Conservation (phyloP, 2,113 vertebrate species). For the Anhinga rufa region DNA sequence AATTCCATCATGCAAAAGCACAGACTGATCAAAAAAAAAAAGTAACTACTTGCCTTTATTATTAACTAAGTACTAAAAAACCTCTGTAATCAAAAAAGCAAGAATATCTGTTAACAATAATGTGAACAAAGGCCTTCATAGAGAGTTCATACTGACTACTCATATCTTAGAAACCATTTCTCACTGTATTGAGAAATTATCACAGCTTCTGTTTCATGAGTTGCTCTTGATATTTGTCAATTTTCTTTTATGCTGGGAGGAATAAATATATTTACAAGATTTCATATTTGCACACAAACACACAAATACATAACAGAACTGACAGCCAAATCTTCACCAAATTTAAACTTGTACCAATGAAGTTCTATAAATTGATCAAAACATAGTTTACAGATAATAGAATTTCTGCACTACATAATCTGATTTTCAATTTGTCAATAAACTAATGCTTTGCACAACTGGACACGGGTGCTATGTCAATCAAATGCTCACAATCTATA, state of each 20-base stretch:
- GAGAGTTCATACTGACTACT: neutral
- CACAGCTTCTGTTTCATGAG: neutral
- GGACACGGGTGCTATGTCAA: neutral
- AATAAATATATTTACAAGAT: neutral
- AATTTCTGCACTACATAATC: neutral
- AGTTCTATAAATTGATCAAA: neutral
- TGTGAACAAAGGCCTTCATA: neutral
- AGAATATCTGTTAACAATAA: neutral
- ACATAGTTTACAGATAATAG: neutral
- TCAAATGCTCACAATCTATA: neutral
- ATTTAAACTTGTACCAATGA: neutral
- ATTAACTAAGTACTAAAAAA: neutral
- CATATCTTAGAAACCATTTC: neutral
- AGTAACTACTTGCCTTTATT: neutral
- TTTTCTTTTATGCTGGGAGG: neutral
- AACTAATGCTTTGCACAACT: neutral
- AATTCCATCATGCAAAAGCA: neutral
- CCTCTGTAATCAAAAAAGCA: neutral
- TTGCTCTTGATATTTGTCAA: neutral
- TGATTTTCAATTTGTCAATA: neutral
- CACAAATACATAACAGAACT: neutral
- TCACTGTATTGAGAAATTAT: neutral
- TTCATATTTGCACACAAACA: neutral
- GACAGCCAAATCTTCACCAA: neutral
- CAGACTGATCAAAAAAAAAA: neutral